Evolutionary conservation across 2,888 invertebrate genomes (phyloP).

Genomic region (Macrophya alboannulata): DNA sequence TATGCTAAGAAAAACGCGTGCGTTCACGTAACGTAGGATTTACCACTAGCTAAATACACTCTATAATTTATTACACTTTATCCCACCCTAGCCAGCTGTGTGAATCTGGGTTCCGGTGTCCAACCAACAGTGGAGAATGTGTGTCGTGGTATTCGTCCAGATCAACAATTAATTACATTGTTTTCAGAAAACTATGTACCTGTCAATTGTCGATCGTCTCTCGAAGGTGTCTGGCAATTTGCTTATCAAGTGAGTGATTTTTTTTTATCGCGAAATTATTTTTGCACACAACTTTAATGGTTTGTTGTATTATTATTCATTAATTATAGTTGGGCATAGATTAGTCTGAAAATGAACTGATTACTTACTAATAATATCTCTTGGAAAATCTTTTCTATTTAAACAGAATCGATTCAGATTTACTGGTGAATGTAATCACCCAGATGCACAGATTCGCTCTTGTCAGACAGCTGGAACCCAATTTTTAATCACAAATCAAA

Average conservation of each 20-base stretch:
- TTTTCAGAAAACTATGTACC: constrained; percentile 95
- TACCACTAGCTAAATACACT: background rate
- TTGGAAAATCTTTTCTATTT: constrained; percentile 16
- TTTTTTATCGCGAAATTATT: background rate
- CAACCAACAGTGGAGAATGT: constrained; percentile 89
- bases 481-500: constrained; percentile 97
- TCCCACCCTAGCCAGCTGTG: constrained; percentile 85
- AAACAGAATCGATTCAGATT: constrained; percentile 91
- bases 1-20: no score
- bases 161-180: constrained; percentile 91
- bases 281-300: background rate
- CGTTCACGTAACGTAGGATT: background rate
- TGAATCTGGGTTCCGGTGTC: constrained; percentile 85
- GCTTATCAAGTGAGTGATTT: constrained; percentile 86
- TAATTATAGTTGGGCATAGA: background rate
- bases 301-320: constrained; percentile 38
- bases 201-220: constrained; percentile 94
- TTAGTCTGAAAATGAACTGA: background rate
- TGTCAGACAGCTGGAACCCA: constrained; percentile 98
- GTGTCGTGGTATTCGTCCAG: constrained; percentile 88
- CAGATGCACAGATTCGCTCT: constrained; percentile 94
- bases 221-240: constrained; percentile 98
- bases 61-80: background rate
- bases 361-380: constrained; percentile 31
- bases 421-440: constrained; percentile 95